Conservation (phyloP, 1,140 invertebrate species). For the Dreissena rostriformis region DNA sequence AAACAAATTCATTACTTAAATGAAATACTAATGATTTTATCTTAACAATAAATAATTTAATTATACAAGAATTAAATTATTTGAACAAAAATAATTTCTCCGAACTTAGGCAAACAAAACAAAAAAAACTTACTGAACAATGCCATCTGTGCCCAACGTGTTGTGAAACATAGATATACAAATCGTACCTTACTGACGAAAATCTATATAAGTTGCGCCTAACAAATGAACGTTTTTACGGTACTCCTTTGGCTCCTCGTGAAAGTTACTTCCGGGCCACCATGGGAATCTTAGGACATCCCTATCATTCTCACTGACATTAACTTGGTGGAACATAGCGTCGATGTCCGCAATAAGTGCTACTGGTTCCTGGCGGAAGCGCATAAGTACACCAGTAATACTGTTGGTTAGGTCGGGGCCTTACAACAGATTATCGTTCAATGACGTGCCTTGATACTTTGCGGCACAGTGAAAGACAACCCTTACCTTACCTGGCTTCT, state of each 20-base stretch:
- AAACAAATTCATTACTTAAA: too few species aligned
- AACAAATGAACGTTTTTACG: slow-evolving; percentile 56
- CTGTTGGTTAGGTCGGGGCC: slow-evolving; percentile 57
- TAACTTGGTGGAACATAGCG: slow-evolving; percentile 49
- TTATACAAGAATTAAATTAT: too few species aligned
- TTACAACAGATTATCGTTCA: slow-evolving; percentile 54
- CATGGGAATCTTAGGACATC: slow-evolving; percentile 54
- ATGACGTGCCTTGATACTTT: slow-evolving; percentile 30
- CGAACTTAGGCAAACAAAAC: too few species aligned
- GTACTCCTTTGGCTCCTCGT: slow-evolving; percentile 27
- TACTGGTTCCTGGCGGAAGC: slow-evolving; percentile 43
- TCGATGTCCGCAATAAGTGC: slow-evolving; percentile 49
- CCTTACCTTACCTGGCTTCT: slow-evolving; percentile 58
- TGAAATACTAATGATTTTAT: too few species aligned
- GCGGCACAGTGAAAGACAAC: slow-evolving; percentile 59
- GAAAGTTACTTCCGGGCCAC: slow-evolving; percentile 38
- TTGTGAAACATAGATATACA: too few species aligned
- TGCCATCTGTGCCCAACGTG: too few species aligned
- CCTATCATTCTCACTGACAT: slow-evolving; percentile 16
- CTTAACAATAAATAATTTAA: too few species aligned
- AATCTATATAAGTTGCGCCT: slow-evolving; percentile 45
- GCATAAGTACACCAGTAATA: slow-evolving; percentile 35
- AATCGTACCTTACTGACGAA: slow-evolving; percentile 40
- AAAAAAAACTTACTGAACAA: slow-evolving; percentile 39
- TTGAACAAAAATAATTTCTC: too few species aligned